Percentiles rank a stretch among this genome's conserved stretches.
Evolutionary conservation across 2,113 vertebrate genomes (phyloP).

Genomic region (Dryoscopus gambensis): DNA sequence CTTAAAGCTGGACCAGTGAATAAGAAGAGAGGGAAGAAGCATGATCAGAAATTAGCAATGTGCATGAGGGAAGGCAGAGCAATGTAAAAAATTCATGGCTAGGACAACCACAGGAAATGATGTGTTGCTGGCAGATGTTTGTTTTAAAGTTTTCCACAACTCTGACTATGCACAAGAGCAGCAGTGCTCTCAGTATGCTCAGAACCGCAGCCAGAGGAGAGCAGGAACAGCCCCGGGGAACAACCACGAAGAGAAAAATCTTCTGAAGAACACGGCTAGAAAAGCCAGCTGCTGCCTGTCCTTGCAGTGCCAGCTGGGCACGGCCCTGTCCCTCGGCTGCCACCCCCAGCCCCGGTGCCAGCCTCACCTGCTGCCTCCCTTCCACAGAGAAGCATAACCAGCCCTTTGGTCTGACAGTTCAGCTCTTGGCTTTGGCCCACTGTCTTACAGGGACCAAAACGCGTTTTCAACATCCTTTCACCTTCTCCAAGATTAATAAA

Average conservation of each 20-base stretch:
- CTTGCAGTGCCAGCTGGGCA: neutral
- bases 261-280: neutral
- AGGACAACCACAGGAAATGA: constrained; percentile 6
- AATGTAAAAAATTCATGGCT: neutral
- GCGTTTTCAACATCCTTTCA: neutral
- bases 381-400: neutral
- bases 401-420: neutral
- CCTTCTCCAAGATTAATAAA: neutral
- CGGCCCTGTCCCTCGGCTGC: neutral
- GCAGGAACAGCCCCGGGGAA: neutral
- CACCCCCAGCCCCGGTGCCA: neutral
- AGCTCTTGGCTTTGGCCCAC: neutral
- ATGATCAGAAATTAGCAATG: neutral
- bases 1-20: neutral
- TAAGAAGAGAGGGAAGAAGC: neutral
- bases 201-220: neutral
- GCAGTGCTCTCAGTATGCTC: neutral
- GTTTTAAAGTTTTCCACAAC: neutral
- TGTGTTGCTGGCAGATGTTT: neutral
- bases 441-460: neutral
- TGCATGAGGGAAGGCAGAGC: neutral
- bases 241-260: neutral
- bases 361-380: neutral
- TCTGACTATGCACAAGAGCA: neutral
- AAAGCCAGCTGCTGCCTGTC: neutral